Evolutionary conservation across 2,888 invertebrate genomes (phyloP), one percentile per base, ranked within the genome.

Genomic region (Erannis defoliaria): DNA sequence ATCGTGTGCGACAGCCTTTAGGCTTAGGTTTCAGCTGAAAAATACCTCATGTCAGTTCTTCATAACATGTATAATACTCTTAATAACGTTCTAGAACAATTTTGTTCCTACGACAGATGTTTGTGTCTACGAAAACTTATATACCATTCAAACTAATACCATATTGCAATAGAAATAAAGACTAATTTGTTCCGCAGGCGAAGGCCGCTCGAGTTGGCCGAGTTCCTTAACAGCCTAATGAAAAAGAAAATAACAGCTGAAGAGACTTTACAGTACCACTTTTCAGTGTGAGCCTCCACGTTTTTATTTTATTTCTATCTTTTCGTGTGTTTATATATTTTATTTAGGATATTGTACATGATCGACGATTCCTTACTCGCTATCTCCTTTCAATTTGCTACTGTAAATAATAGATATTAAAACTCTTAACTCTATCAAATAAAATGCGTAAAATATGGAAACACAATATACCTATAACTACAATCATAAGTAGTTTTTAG

Each of bases 251-350:
- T 78, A 84, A 79, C 81, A 81, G 78, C 82, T 70, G 89, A 88
- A 76, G 92, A 91, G 89, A 91, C 90, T 84, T 91, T 93, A 90
- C 90, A 86, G 85, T 93, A 93, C 93, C 90, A 92, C 91, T 93
- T 93, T 93, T 89, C 93, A 91, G 92, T 93, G 93, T 93, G 93
- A 93, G 93, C 89, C 85, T 88, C 76, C 77, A 75, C 85, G 57
- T 76, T 76, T n/a, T 78, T 75, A 70, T 86, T 85, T 85, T 80
- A 76, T 84, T 86, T 83, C 76, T 81, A 72, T 68, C 70, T 75
- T 74, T 75, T 76, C 75, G 70, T 68, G 65, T 78, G 67, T 71
- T 26, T 65, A 29, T 51, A 29, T 51, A 29, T 63, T 46, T 55
- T 60, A 33, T 46, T 61, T 62, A 49, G 75, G 76, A 75, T 72